Percentiles rank a stretch among this genome's conserved stretches.
Evolutionary conservation across 2,113 vertebrate genomes (phyloP).

Genomic region (Takifugu bimaculatus): DNA sequence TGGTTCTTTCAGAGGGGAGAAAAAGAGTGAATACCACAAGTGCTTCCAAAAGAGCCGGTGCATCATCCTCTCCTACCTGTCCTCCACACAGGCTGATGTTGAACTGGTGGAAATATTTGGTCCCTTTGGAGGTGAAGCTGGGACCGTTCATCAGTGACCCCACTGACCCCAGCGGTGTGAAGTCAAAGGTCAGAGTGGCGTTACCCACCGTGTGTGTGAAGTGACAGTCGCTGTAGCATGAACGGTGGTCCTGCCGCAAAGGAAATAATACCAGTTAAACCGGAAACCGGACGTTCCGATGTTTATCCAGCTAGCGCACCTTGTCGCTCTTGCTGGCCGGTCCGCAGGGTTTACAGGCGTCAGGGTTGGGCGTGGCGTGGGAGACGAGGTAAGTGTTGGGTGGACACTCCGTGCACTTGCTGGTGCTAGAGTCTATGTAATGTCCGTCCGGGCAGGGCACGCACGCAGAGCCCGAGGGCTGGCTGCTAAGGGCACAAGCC

Average conservation of each 20-base stretch:
- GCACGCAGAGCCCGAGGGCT: slow-evolving; percentile 81
- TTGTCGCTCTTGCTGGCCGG: slow-evolving; percentile 85
- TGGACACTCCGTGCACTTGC: slow-evolving; percentile 87
- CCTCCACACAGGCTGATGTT: slow-evolving; percentile 95
- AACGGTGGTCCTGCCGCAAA: slow-evolving; percentile 83
- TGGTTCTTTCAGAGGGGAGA: slow-evolving; percentile 70
- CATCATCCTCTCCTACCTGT: slow-evolving; percentile 73
- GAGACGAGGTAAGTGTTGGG: slow-evolving; percentile 83
- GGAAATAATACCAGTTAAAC: neutral
- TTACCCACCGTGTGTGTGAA: slow-evolving; percentile 81
- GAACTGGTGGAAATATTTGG: slow-evolving; percentile 94
- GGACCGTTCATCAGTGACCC: slow-evolving; percentile 89
- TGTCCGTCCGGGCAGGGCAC: slow-evolving; percentile 90
- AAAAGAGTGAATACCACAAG: neutral
- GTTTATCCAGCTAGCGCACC: slow-evolving; percentile 52
- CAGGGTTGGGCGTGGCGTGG: slow-evolving; percentile 80
- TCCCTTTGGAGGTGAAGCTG: slow-evolving; percentile 95
- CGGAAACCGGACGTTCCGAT: too few relatives aligned
- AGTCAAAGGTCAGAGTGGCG: slow-evolving; percentile 83
- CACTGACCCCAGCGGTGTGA: slow-evolving; percentile 79
- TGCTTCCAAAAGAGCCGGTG: neutral
- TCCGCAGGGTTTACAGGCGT: slow-evolving; percentile 86
- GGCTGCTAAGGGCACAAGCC: slow-evolving; percentile 84
- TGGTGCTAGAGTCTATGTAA: slow-evolving; percentile 86
- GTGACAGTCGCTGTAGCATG: slow-evolving; percentile 90